Conservation (phyloP, 2,888 invertebrate genomes). For the Fragum whitleyi region DNA sequence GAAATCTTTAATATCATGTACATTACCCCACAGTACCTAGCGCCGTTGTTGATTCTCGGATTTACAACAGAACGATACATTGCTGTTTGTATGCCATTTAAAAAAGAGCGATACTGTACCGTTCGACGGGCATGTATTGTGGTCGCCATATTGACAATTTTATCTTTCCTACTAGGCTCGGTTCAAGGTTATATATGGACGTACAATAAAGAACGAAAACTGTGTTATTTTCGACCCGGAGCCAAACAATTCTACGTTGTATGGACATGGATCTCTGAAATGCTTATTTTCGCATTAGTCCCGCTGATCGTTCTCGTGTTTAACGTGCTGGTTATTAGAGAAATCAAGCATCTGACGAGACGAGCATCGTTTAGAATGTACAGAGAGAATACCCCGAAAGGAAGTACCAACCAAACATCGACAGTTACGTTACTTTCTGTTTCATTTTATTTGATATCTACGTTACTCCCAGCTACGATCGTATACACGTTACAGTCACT, state of each 20-base stretch:
- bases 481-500: conserved; percentile 79
- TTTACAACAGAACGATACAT: conserved; percentile 84
- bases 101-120: conserved; percentile 82
- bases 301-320: conserved; percentile 82
- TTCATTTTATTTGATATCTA: conserved; percentile 84
- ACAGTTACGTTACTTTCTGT: conserved; percentile 84
- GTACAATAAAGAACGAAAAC: conserved; percentile 68
- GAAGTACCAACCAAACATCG: conserved; percentile 75
- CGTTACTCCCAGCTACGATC: conserved; percentile 83
- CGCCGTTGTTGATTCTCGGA: conserved; percentile 83
- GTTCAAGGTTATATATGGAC: conserved; percentile 83
- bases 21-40: conserved; percentile 81
- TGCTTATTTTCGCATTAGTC: conserved; percentile 80
- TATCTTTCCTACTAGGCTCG: conserved; percentile 74
- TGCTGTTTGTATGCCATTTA: conserved; percentile 82
- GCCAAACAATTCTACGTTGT: conserved; percentile 71
- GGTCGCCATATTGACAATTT: conserved; percentile 69
- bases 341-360: conserved; percentile 79
- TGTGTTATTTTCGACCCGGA: conserved; percentile 74
- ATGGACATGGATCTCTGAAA: conserved; percentile 83
- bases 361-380: conserved; percentile 72
- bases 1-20: conserved; percentile 80
- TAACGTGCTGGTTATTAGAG: conserved; percentile 83
- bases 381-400: conserved; percentile 47
- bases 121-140: conserved; percentile 78